Base-by-base conservation (phyloP, 1,140 invertebrate genomes). In the Steinernema feltiae region DNA sequence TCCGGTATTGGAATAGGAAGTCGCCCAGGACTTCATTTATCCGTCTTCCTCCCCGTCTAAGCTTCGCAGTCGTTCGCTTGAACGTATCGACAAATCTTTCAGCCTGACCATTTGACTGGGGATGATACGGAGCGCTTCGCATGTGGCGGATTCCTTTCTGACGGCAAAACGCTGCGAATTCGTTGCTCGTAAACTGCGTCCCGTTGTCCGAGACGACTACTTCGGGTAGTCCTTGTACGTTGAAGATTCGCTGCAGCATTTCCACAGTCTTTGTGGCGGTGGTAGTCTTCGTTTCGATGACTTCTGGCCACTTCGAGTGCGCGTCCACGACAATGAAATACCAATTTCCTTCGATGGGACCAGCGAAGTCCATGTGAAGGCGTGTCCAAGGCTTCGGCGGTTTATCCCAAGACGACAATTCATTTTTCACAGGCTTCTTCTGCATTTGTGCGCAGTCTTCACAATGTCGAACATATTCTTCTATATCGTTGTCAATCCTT, bases 281-380 rank as follows among this genome's bases (percentile, higher is more conserved):
- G n/a, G 63, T 70, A 3, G 32, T 27, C 1, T 71, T 48, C 24
- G 82, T 73, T 12, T 35, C 29, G 27, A 77, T 71, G 30, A 87
- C 91, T 81, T 91, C 89, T 30, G 81, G 85, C 78, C 85, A 89
- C 78, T 89, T 89, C 1, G 86, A 87, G 76, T 83, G 85, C 0
- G 87, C 84, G 74, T 90, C 88, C 0, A 89, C 85, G 0, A 89
- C 69, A 0, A 89, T 80, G 0, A 89, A 75, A 41, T 87, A 86
- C 70, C 74, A 46, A 0, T 70, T 72, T 3, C 81, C 83, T 18
- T 81, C 73, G 17, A 88, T 83, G 1, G 87, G 86, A 21, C 87
- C 87, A 21, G 84, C 84, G 81, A 84, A 87, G 83, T 89, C 88
- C 3, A 86, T 75, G 79, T 88, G 88, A 79, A 84, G 69, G 35